Conservation (phyloP, 2,797 vertebrate species). For the Cyprinodon diabolis region DNA sequence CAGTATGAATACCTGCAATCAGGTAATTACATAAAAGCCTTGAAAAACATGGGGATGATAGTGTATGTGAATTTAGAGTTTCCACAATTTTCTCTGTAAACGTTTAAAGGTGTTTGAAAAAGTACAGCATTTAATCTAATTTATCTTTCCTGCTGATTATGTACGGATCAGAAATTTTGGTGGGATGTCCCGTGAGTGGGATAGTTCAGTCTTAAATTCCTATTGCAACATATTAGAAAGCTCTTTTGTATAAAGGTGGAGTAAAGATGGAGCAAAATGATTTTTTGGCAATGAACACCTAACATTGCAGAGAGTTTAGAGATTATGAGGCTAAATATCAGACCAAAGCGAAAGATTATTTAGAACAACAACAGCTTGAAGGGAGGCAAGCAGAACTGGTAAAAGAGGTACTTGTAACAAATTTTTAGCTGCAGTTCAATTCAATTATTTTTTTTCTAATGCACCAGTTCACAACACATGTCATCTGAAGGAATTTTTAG, state of each 20-base stretch:
- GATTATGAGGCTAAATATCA: too few species aligned
- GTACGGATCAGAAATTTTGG: background rate
- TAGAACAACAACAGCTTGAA: background rate
- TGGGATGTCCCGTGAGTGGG: background rate
- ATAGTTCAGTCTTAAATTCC: background rate
- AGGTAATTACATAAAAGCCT: background rate
- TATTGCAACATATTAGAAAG: background rate
- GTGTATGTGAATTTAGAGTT: background rate
- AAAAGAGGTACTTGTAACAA: too few species aligned
- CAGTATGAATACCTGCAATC: constrained; percentile 1
- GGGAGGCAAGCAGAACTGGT: background rate
- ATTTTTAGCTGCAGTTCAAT: too few species aligned
- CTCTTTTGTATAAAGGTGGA: background rate
- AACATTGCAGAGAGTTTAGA: background rate
- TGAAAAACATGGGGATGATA: background rate
- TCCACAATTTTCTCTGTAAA: background rate
- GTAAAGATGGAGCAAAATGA: background rate
- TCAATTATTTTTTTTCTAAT: too few species aligned
- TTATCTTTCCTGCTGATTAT: background rate
- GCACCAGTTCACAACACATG: too few species aligned
- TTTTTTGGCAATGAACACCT: background rate
- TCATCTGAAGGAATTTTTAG: too few species aligned
- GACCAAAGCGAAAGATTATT: background rate
- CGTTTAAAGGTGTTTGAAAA: background rate
- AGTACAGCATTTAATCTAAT: background rate